These are phyloP conservation scores for Protobothrops flavoviridis DNA, from an alignment of 2,113 vertebrate genomes.

Conservation along the genomic window DNA sequence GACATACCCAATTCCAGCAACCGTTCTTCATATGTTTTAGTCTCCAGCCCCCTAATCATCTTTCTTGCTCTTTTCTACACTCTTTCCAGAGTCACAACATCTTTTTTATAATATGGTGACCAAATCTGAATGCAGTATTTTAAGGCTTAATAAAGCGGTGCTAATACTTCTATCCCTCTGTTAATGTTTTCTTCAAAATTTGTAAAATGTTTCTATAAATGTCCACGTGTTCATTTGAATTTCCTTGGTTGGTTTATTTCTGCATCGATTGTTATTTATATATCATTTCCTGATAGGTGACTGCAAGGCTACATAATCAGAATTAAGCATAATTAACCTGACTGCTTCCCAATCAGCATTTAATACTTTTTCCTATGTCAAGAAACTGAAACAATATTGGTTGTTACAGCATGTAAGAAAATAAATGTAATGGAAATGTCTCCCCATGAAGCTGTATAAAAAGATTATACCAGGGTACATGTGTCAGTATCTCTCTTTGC, in stretches of 20 bases:
- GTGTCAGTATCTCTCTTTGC: not conserved
- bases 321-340: not conserved
- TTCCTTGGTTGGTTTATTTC: not conserved
- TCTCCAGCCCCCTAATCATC: not conserved
- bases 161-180: not conserved
- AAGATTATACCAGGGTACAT: not conserved
- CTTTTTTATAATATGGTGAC: not conserved
- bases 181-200: not conserved
- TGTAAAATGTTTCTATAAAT: not conserved
- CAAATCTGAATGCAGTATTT: not conserved
- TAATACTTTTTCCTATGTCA: not conserved
- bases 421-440: not conserved
- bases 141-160: not conserved
- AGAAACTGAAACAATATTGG: not conserved
- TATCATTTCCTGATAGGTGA: not conserved
- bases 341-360: not conserved
- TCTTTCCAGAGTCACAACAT: not conserved
- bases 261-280: not conserved
- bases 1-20: not conserved
- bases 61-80: not conserved
- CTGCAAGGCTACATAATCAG: not conserved
- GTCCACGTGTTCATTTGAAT: not conserved
- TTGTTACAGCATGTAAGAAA: not conserved
- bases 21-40: not conserved
- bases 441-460: not conserved